Evolutionary conservation across 2,797 vertebrate genomes (phyloP).

Genomic region (Micropoecilia bifurca): DNA sequence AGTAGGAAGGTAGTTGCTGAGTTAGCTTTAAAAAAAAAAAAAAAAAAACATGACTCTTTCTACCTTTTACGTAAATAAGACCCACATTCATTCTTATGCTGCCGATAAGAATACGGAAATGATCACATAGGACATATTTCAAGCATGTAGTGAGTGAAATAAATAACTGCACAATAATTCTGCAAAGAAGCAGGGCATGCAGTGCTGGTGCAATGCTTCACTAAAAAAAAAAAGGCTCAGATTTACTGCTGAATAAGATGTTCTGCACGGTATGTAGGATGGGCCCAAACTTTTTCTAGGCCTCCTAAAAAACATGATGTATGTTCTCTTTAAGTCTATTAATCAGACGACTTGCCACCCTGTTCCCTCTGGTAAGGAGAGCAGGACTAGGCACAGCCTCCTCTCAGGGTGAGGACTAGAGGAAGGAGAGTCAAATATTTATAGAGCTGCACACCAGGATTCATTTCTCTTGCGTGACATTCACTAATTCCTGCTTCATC

Average conservation of each 20-base stretch:
- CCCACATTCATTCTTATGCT: not conserved
- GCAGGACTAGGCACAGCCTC: conserved; percentile 72
- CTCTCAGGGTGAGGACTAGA: conserved; percentile 63
- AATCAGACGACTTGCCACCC: conserved; percentile 77
- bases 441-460: conserved; percentile 70
- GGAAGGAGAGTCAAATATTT: conserved; percentile 81
- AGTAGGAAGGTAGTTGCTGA: not conserved
- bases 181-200: conserved; percentile 52
- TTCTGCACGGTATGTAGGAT: conserved; percentile 72
- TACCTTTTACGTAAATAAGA: not conserved
- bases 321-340: conserved; percentile 79
- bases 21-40: not conserved
- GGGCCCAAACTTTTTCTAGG: conserved; percentile 80
- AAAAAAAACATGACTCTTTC: not conserved
- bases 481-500: conserved; percentile 68
- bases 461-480: conserved; percentile 76
- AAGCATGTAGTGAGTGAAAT: conserved; percentile 26
- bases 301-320: conserved; percentile 80
- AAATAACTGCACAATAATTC: conserved; percentile 50
- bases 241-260: conserved; percentile 81
- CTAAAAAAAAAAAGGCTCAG: conserved; percentile 59
- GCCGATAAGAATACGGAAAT: conserved; percentile 10
- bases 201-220: conserved; percentile 68
- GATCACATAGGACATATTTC: conserved; percentile 8
- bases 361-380: conserved; percentile 79